These are phyloP conservation scores for Panagrolaimus sp. DNA, from an alignment of 1,140 invertebrate species.

Conservation along the genomic window DNA sequence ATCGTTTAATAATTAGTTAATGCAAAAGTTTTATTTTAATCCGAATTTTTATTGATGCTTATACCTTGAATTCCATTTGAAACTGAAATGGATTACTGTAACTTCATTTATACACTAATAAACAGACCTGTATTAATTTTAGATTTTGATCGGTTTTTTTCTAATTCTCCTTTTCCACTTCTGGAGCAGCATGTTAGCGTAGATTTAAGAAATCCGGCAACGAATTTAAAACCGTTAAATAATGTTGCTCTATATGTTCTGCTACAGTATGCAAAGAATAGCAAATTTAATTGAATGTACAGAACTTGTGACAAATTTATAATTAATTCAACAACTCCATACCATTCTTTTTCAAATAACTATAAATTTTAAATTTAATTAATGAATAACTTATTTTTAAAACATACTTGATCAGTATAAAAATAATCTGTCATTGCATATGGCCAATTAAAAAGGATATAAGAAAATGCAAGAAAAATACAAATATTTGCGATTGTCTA, in stretches of 20 bases:
- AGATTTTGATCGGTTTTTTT: too few species aligned
- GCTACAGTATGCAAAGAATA: conserved; percentile 30
- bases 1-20: too few species aligned
- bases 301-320: conserved; percentile 28
- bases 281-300: conserved; percentile 32
- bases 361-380: conserved; percentile 2
- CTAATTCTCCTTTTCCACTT: too few species aligned
- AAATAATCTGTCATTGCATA: conserved; percentile 34
- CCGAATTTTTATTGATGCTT: too few species aligned
- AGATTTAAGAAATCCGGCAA: too few species aligned
- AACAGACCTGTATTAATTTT: too few species aligned
- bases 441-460: conserved; percentile 33
- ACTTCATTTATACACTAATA: too few species aligned
- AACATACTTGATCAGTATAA: conserved; percentile 28
- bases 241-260: conserved; percentile 6
- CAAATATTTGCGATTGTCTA: conserved; percentile 35
- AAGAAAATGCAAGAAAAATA: conserved; percentile 33
- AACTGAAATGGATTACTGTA: too few species aligned
- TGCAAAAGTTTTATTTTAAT: too few species aligned
- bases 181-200: too few species aligned
- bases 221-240: neutral
- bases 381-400: neutral
- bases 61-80: too few species aligned
- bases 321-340: conserved; percentile 30
- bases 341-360: conserved; percentile 20